phyloP scores from a whole-genome alignment of 2,113 vertebrate genomes.

The Corythaixoides concolor region DNA sequence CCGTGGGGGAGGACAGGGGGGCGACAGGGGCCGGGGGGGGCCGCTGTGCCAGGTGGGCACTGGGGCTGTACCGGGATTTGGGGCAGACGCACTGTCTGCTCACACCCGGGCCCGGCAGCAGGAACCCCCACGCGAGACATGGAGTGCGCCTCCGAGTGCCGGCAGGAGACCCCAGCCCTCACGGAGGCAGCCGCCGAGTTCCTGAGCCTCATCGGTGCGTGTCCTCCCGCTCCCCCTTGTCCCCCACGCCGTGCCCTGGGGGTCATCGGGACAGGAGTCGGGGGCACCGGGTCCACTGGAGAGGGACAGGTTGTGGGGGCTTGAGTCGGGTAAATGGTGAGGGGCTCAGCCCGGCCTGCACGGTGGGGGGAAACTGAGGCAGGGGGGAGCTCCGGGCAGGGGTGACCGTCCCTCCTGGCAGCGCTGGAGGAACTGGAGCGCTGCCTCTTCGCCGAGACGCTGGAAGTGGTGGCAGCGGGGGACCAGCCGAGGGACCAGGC shows the following conservation, averaged over 20 bases:
- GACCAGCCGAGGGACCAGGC: slow-evolving; percentile 25
- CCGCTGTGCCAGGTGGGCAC: too few species aligned
- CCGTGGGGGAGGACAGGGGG: neutral
- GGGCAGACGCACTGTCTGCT: neutral
- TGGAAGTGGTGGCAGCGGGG: slow-evolving; percentile 72
- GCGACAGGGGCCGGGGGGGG: neutral
- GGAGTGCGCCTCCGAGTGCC: neutral
- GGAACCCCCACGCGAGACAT: neutral
- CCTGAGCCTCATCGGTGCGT: slow-evolving; percentile 33
- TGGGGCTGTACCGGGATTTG: neutral
- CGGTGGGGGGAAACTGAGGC: neutral
- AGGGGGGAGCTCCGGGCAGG: neutral
- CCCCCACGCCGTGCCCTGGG: too few species aligned
- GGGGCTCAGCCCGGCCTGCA: neutral
- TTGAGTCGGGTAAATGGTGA: neutral
- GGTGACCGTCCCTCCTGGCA: neutral
- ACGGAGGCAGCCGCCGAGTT: neutral
- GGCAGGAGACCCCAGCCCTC: neutral
- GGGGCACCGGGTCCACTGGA: neutral
- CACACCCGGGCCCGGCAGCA: neutral
- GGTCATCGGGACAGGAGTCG: neutral
- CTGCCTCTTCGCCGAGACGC: slow-evolving; percentile 78
- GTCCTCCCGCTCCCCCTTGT: neutral
- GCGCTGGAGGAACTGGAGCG: slow-evolving; percentile 70
- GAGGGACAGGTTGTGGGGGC: neutral